A percentile compares a stretch with the other conserved stretches of the same genome.
Evolutionary conservation across 2,888 invertebrate species (phyloP).

Genomic region (Mellilla xanthometata): DNA sequence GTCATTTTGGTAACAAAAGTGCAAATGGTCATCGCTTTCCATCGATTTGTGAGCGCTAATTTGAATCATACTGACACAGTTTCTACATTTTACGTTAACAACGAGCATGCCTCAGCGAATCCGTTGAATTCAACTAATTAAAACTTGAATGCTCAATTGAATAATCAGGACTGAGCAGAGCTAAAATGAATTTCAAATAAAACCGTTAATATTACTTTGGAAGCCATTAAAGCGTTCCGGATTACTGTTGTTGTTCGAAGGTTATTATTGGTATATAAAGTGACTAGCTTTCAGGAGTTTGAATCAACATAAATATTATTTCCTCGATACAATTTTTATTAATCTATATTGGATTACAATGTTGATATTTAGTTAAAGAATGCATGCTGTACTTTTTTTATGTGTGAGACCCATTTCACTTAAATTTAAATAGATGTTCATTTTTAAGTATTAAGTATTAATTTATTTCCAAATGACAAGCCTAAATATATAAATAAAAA

Average conservation of each 20-base stretch:
- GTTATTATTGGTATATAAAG: slow-evolving; percentile 21
- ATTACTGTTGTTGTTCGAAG: slow-evolving; percentile 23
- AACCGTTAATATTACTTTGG: slow-evolving; percentile 27
- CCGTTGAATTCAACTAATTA: slow-evolving; percentile 14
- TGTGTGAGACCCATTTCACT: too few relatives aligned
- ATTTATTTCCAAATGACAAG: too few relatives aligned
- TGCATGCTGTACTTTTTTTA: too few relatives aligned
- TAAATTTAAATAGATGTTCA: too few relatives aligned
- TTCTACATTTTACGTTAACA: background rate
- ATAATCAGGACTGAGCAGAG: slow-evolving; percentile 14
- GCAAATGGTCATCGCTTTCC: too few relatives aligned
- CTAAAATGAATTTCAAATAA: slow-evolving; percentile 20
- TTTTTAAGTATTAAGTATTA: too few relatives aligned
- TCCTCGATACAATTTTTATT: background rate
- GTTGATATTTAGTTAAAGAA: too few relatives aligned
- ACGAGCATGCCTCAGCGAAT: slow-evolving; percentile 1
- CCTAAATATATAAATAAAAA: too few relatives aligned
- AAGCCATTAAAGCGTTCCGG: slow-evolving; percentile 21
- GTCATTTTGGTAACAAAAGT: slow-evolving; percentile 27
- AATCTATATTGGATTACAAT: too few relatives aligned
- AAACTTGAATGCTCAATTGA: slow-evolving; percentile 16
- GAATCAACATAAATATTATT: slow-evolving; percentile 14
- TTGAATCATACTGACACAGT: background rate
- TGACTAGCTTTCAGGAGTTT: slow-evolving; percentile 10
- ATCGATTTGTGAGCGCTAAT: slow-evolving; percentile 29